Evolutionary conservation across 2,113 vertebrate genomes (phyloP).

Genomic region (Craseonycteris thonglongyai): DNA sequence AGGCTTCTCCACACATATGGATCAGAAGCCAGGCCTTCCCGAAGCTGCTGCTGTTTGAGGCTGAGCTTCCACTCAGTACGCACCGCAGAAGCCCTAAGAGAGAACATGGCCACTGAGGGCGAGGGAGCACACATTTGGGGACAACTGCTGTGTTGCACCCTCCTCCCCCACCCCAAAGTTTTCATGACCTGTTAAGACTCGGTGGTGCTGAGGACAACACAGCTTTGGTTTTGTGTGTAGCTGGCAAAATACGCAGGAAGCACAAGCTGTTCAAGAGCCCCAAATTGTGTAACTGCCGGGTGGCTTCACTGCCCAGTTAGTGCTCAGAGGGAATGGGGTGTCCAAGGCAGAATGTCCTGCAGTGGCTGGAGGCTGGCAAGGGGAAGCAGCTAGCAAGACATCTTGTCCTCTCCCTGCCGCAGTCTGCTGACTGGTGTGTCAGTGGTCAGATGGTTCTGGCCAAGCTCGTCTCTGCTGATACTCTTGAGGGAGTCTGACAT

Average conservation of each 20-base stretch:
- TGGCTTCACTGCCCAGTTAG: not conserved
- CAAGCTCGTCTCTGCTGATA: not conserved
- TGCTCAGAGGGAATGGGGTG: not conserved
- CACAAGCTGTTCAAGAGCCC: not conserved
- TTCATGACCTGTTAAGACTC: not conserved
- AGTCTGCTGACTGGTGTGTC: accelerated
- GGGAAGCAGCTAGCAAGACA: not conserved
- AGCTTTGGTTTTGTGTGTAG: not conserved
- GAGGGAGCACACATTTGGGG: not conserved
- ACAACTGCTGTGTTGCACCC: not conserved
- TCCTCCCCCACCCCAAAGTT: not conserved
- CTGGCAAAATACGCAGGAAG: not conserved
- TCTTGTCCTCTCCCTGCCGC: not conserved
- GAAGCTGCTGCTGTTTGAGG: not conserved
- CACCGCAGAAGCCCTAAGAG: not conserved
- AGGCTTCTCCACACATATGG: not conserved
- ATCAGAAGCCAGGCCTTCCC: not conserved
- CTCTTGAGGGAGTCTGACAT: not conserved
- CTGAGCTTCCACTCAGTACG: not conserved
- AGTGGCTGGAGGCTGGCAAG: not conserved
- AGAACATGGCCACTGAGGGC: not conserved
- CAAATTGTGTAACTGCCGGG: not conserved
- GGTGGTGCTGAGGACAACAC: not conserved
- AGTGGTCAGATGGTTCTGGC: not conserved
- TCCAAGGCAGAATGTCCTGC: not conserved